phyloP scores from a whole-genome alignment of 92 coral and sea anemone species.

The Porites divaricata region DNA sequence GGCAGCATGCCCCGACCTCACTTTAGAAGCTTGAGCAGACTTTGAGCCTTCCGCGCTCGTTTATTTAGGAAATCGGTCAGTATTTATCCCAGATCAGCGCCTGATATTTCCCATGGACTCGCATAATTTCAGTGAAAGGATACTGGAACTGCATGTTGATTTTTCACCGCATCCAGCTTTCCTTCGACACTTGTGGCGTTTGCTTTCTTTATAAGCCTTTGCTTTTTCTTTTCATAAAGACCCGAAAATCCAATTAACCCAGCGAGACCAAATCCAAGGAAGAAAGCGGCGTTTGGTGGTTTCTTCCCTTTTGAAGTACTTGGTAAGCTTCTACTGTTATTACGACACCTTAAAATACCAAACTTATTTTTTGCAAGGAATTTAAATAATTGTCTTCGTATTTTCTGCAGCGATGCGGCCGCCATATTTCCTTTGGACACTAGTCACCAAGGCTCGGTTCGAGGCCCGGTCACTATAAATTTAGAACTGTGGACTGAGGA shows the following conservation, averaged over 20 bases:
- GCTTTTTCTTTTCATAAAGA: slow-evolving; percentile 21
- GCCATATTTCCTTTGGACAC: background rate
- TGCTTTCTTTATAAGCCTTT: background rate
- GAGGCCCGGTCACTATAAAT: background rate
- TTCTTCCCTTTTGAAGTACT: background rate
- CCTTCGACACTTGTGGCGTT: background rate
- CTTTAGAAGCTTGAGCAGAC: too few relatives aligned
- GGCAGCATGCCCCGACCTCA: too few relatives aligned
- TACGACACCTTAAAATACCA: background rate
- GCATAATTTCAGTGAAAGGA: slow-evolving; percentile 11
- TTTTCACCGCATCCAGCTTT: background rate
- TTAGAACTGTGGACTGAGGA: too few relatives aligned
- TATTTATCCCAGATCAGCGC: too few relatives aligned
- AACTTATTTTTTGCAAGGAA: background rate
- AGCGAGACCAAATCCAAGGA: slow-evolving; percentile 38
- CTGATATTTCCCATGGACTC: background rate
- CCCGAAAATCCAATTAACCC: slow-evolving; percentile 46
- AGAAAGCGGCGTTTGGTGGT: slow-evolving; percentile 10
- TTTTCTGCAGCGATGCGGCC: background rate
- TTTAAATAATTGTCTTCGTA: background rate
- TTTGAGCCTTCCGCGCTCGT: too few relatives aligned
- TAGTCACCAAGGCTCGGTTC: background rate
- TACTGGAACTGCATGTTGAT: background rate
- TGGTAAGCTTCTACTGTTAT: slow-evolving; percentile 4
- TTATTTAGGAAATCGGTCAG: too few relatives aligned